A percentile compares a stretch with the other conserved stretches of the same genome.
These are phyloP conservation scores for Lepilemur septentrionalis DNA, from an alignment of 2,797 vertebrate species.

Conservation along the genomic window DNA sequence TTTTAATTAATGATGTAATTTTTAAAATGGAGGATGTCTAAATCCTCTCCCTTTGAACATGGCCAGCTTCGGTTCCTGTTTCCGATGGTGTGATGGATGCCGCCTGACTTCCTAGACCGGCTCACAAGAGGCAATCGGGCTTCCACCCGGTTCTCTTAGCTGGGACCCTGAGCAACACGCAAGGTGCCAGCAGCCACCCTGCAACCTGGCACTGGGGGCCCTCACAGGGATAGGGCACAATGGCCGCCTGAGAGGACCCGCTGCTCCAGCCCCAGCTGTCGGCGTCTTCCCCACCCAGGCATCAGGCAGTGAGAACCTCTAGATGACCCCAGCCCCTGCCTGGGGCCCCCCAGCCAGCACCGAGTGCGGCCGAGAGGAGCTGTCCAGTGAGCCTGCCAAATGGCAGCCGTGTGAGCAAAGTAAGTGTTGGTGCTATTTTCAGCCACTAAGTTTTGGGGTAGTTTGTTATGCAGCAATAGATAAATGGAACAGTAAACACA, in stretches of 20 bases:
- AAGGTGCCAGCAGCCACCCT: neutral
- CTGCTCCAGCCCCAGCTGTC: neutral
- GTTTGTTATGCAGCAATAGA: neutral
- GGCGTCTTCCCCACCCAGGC: neutral
- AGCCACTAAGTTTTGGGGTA: neutral
- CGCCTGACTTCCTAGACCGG: neutral
- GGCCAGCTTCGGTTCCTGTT: neutral
- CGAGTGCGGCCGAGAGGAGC: neutral
- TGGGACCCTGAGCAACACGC: neutral
- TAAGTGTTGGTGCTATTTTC: neutral
- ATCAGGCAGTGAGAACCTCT: neutral
- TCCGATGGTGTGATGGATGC: neutral
- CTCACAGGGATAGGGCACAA: neutral
- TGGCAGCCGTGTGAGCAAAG: neutral
- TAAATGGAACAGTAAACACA: neutral
- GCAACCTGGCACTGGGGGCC: fast-evolving
- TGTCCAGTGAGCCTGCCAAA: fast-evolving
- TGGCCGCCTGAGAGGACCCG: neutral
- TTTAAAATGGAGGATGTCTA: neutral
- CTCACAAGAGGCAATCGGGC: neutral
- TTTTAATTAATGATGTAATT: neutral
- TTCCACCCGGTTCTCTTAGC: neutral
- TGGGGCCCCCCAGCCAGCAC: fast-evolving
- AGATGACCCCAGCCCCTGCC: neutral
- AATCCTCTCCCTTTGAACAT: neutral